A percentile compares a stretch with the other conserved stretches of the same genome.
Conservation (phyloP, 2,797 vertebrate species). For the Peromyscus nudipes region DNA sequence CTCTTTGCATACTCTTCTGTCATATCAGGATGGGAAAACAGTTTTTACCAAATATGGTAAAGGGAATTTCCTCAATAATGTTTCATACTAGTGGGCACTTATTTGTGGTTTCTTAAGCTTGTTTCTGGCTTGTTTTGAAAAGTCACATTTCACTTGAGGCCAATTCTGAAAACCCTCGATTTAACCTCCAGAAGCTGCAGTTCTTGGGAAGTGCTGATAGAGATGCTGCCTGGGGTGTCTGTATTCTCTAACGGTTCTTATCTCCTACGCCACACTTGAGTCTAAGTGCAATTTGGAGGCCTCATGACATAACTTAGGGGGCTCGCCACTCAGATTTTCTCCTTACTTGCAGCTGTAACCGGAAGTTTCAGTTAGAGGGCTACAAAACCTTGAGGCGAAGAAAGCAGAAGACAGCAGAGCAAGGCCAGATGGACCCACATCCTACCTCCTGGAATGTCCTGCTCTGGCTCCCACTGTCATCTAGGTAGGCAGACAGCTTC, state of each 20-base stretch:
- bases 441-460: constrained; percentile 95
- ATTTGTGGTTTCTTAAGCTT: constrained; percentile 39
- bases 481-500: constrained; percentile 90
- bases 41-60: constrained; percentile 28
- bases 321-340: constrained; percentile 12
- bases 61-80: constrained; percentile 46
- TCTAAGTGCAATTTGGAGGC: constrained; percentile 26
- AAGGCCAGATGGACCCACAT: neutral
- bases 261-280: constrained; percentile 6
- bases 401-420: neutral
- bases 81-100: constrained; percentile 55
- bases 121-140: neutral
- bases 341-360: neutral
- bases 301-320: neutral
- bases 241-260: constrained; percentile 53
- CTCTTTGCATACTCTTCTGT: neutral
- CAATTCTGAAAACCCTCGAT: constrained; percentile 58
- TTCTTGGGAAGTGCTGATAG: constrained; percentile 22
- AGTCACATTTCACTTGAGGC: constrained; percentile 33
- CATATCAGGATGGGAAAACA: neutral
- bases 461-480: constrained; percentile 90
- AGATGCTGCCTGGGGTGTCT: constrained; percentile 25
- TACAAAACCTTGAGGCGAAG: neutral
- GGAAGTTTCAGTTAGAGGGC: constrained; percentile 19
- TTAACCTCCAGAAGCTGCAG: constrained; percentile 30